These are phyloP conservation scores for Pan paniscus DNA, from an alignment of 2,113 vertebrate genomes.

Conservation along the genomic window DNA sequence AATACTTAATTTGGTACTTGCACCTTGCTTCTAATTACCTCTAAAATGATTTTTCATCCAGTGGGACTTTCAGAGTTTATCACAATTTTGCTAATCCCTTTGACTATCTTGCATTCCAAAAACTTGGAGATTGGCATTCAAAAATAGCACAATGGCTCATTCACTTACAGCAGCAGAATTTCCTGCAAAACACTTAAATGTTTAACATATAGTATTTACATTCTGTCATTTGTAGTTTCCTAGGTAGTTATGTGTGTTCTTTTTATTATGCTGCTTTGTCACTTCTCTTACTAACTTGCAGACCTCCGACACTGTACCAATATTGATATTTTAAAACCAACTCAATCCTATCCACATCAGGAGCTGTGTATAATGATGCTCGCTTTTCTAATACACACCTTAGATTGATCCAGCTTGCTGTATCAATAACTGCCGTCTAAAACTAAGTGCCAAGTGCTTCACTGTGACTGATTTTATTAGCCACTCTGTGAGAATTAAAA, in stretches of 20 bases:
- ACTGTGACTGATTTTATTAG: conserved; percentile 50
- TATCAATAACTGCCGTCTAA: conserved; percentile 31
- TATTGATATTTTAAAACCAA: conserved; percentile 30
- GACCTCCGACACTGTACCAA: neutral
- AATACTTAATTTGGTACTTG: neutral
- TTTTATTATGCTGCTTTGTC: neutral
- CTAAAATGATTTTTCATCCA: neutral
- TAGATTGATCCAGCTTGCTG: neutral
- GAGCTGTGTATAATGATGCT: neutral
- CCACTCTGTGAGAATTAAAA: neutral
- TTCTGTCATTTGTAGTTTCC: conserved; percentile 27
- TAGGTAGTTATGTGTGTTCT: neutral
- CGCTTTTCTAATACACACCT: neutral
- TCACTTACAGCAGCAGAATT: neutral
- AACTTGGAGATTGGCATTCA: neutral
- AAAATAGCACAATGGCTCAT: neutral
- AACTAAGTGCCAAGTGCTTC: neutral
- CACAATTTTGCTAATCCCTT: neutral
- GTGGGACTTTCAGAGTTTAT: neutral
- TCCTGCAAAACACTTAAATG: neutral
- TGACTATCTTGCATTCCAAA: neutral
- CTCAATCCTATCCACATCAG: neutral
- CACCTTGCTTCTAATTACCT: neutral
- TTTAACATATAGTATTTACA: neutral
- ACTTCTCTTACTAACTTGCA: conserved; percentile 1